Conservation (phyloP, 2,113 vertebrate genomes). For the Coregonus clupeaformis region DNA sequence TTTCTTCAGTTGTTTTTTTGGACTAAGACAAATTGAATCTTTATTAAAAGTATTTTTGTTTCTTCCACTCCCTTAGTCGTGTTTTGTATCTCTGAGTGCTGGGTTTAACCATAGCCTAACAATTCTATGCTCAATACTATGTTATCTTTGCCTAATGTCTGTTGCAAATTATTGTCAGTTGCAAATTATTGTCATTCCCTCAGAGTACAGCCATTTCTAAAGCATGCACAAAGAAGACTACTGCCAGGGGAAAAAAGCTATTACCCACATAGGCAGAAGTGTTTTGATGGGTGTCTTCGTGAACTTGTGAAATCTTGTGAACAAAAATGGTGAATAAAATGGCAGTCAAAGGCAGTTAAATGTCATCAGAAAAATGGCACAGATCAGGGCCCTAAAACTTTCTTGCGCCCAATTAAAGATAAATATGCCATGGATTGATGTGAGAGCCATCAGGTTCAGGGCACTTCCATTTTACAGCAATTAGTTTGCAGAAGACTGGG, state of each 20-base stretch:
- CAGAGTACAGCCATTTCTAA: slow-evolving; percentile 53
- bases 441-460: slow-evolving; percentile 48
- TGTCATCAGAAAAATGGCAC: slow-evolving; percentile 53
- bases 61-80: too few species aligned
- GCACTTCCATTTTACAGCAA: slow-evolving; percentile 61
- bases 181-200: slow-evolving; percentile 60
- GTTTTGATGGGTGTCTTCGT: slow-evolving; percentile 52
- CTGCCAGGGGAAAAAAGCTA: slow-evolving; percentile 23
- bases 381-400: slow-evolving; percentile 39
- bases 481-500: slow-evolving; percentile 47
- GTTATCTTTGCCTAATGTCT: slow-evolving; percentile 42
- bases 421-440: slow-evolving; percentile 52
- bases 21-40: too few species aligned
- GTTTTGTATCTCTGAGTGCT: too few species aligned
- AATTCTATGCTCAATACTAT: slow-evolving; percentile 25
- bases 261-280: slow-evolving; percentile 47
- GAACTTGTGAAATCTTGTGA: slow-evolving; percentile 46
- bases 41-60: too few species aligned
- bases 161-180: slow-evolving; percentile 55
- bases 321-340: slow-evolving; percentile 51
- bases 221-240: slow-evolving; percentile 50
- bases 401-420: slow-evolving; percentile 61
- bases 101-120: too few species aligned
- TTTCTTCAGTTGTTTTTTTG: too few species aligned
- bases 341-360: slow-evolving; percentile 68